These are phyloP conservation scores for Castor canadensis DNA, from an alignment of 2,113 vertebrate genomes.

Conservation along the genomic window DNA sequence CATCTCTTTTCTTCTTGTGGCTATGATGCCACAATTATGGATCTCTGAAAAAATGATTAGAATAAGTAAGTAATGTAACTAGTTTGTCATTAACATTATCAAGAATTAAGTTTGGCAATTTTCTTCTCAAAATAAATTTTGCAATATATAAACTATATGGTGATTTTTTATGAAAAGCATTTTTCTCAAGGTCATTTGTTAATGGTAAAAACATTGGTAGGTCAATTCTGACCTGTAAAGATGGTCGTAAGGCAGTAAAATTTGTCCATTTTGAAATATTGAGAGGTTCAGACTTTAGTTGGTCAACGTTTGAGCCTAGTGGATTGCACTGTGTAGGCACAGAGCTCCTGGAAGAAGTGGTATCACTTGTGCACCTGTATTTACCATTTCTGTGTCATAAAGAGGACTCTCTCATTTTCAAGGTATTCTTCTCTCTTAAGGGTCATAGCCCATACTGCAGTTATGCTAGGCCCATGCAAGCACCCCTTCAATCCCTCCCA, in stretches of 20 bases:
- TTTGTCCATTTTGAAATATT: background rate
- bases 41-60: background rate
- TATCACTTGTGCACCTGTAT: rapidly evolving
- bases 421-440: background rate
- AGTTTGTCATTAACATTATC: background rate
- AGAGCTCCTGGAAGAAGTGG: too few relatives aligned
- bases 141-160: background rate
- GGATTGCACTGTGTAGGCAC: background rate
- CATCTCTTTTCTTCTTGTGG: background rate
- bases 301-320: background rate
- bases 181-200: background rate
- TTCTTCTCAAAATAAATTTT: background rate
- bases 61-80: background rate
- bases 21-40: background rate
- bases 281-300: background rate
- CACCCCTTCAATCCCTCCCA: rapidly evolving
- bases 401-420: background rate
- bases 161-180: background rate
- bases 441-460: rapidly evolving
- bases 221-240: slow-evolving; percentile 25
- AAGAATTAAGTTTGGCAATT: background rate
- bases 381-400: background rate
- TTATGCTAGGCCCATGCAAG: background rate
- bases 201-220: background rate
- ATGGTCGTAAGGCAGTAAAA: background rate